Conservation (phyloP, 2,888 invertebrate species). For the Mycalesis mineus region DNA sequence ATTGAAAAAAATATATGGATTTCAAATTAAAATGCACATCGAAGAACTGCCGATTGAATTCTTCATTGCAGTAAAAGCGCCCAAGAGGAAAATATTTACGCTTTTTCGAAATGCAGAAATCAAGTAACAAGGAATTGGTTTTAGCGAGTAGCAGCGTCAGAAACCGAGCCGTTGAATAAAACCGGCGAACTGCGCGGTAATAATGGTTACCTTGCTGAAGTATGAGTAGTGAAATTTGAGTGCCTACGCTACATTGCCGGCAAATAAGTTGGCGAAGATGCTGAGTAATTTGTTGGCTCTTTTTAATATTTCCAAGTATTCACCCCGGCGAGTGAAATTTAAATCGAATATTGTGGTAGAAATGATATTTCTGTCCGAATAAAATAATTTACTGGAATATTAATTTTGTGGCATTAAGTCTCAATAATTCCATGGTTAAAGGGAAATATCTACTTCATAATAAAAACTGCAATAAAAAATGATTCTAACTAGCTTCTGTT, state of each 20-base stretch:
- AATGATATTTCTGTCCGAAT: too few species aligned
- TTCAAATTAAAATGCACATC: slow-evolving; percentile 60
- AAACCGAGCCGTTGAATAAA: slow-evolving; percentile 67
- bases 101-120: slow-evolving; percentile 77
- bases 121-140: slow-evolving; percentile 77
- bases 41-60: slow-evolving; percentile 60
- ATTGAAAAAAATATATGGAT: slow-evolving; percentile 3
- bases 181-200: slow-evolving; percentile 54
- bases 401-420: too few species aligned
- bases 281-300: slow-evolving; percentile 35
- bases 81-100: slow-evolving; percentile 75
- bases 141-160: slow-evolving; percentile 68
- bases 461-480: too few species aligned
- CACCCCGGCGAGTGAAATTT: slow-evolving; percentile 10
- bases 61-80: slow-evolving; percentile 64
- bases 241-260: slow-evolving; percentile 34
- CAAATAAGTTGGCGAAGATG: slow-evolving; percentile 38
- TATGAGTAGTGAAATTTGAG: slow-evolving; percentile 53
- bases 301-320: slow-evolving; percentile 22
- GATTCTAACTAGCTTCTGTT: too few species aligned
- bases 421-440: too few species aligned
- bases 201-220: slow-evolving; percentile 64
- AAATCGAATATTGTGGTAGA: not conserved
- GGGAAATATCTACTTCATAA: too few species aligned
- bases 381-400: too few species aligned